Evolutionary conservation across 2,888 invertebrate species (phyloP).

Genomic region (Nycteola revayana): DNA sequence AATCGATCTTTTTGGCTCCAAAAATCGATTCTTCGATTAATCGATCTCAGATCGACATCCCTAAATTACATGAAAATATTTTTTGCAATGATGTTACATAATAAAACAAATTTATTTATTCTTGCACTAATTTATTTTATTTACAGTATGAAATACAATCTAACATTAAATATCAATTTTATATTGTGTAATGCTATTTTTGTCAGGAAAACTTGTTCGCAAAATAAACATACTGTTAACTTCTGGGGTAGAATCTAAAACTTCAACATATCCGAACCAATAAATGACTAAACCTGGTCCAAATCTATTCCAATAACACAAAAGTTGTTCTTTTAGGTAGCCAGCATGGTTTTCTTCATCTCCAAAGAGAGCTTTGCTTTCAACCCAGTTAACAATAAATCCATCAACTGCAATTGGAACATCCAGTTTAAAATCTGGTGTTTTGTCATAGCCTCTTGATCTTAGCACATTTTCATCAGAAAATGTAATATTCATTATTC

Average conservation of each 20-base stretch:
- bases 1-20: too few species aligned
- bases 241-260: slow-evolving; percentile 84
- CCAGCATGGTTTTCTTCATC: slow-evolving; percentile 90
- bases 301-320: slow-evolving; percentile 96
- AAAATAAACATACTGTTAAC: slow-evolving; percentile 83
- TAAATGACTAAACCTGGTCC: slow-evolving; percentile 97
- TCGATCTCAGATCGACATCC: too few species aligned
- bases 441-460: slow-evolving; percentile 94
- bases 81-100: too few species aligned
- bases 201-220: slow-evolving; percentile 77
- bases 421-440: slow-evolving; percentile 95
- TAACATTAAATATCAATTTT: slow-evolving; percentile 53
- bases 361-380: slow-evolving; percentile 97
- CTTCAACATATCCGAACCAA: slow-evolving; percentile 94
- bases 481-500: slow-evolving; percentile 69
- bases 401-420: slow-evolving; percentile 93
- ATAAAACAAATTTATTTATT: too few species aligned
- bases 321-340: slow-evolving; percentile 92
- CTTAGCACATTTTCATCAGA: slow-evolving; percentile 90
- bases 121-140: too few species aligned
- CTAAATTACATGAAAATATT: too few species aligned
- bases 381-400: slow-evolving; percentile 95
- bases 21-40: too few species aligned
- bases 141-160: too few species aligned
- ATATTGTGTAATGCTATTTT: slow-evolving; percentile 70